A percentile compares a stretch with the other conserved stretches of the same genome.
Conservation (phyloP, 1,140 invertebrate species). For the Saccostrea cuccullata region DNA sequence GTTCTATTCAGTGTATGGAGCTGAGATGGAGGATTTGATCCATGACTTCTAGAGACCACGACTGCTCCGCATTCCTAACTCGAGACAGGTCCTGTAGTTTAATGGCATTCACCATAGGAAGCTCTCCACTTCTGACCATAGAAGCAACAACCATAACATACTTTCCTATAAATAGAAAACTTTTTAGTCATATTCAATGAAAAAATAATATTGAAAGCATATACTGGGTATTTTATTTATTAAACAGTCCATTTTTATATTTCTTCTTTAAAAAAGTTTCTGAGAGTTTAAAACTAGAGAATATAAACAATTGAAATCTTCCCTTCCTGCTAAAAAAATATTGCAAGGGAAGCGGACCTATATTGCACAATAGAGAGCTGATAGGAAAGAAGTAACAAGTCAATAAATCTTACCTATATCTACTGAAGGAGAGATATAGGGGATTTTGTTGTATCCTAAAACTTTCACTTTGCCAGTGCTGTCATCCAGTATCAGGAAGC, state of each 20-base stretch:
- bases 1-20: background rate
- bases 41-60: slow-evolving; percentile 11
- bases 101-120: background rate
- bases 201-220: too few relatives aligned
- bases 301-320: too few relatives aligned
- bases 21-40: slow-evolving; percentile 5
- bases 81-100: background rate
- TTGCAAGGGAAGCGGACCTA: too few relatives aligned
- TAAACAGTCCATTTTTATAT: too few relatives aligned
- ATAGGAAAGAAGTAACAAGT: background rate
- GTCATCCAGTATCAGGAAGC: slow-evolving; percentile 6
- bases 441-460: background rate
- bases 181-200: too few relatives aligned
- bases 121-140: background rate
- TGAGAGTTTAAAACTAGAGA: too few relatives aligned
- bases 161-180: background rate
- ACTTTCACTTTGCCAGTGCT: slow-evolving; percentile 7
- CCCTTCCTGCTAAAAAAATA: too few relatives aligned
- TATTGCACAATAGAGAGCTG: too few relatives aligned
- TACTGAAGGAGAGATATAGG: background rate
- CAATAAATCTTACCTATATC: background rate
- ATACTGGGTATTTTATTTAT: too few relatives aligned
- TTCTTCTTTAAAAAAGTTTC: too few relatives aligned
- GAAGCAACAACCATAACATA: background rate
- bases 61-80: background rate